phyloP scores from a whole-genome alignment of 2,797 vertebrate species.

The Melanotaenia nigrans region DNA sequence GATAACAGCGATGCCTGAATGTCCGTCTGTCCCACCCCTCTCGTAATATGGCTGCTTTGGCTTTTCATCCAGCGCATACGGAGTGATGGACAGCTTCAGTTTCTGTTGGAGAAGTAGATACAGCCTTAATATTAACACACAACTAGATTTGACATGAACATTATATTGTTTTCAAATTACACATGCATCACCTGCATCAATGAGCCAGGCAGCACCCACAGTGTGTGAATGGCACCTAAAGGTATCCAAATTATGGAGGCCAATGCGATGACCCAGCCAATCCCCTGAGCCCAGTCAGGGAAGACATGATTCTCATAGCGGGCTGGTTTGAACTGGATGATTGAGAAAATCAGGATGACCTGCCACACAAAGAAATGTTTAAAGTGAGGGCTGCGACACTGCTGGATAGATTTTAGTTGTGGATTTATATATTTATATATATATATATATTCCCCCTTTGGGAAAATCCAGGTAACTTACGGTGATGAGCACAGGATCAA shows the following conservation, averaged over 20 bases:
- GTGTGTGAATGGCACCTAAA: slow-evolving; percentile 77
- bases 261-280: slow-evolving; percentile 83
- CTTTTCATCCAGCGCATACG: slow-evolving; percentile 65
- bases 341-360: slow-evolving; percentile 82
- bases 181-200: slow-evolving; percentile 70
- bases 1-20: slow-evolving; percentile 42
- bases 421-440: no score
- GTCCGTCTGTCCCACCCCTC: slow-evolving; percentile 39
- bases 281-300: slow-evolving; percentile 83
- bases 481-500: slow-evolving; percentile 75
- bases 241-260: slow-evolving; percentile 86
- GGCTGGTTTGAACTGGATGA: slow-evolving; percentile 84
- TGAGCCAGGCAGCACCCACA: slow-evolving; percentile 82
- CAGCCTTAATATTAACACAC: slow-evolving; percentile 2
- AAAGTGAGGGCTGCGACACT: not conserved
- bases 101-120: slow-evolving; percentile 63
- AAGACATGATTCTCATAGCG: slow-evolving; percentile 79
- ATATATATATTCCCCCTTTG: no score
- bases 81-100: slow-evolving; percentile 77
- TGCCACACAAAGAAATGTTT: slow-evolving; percentile 44
- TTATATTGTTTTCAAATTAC: not conserved
- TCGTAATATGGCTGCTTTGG: slow-evolving; percentile 62
- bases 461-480: slow-evolving; percentile 60
- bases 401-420: not conserved
- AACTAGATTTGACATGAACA: not conserved